phyloP scores from a whole-genome alignment of 2,113 vertebrate species.

The Thunnus thynnus region DNA sequence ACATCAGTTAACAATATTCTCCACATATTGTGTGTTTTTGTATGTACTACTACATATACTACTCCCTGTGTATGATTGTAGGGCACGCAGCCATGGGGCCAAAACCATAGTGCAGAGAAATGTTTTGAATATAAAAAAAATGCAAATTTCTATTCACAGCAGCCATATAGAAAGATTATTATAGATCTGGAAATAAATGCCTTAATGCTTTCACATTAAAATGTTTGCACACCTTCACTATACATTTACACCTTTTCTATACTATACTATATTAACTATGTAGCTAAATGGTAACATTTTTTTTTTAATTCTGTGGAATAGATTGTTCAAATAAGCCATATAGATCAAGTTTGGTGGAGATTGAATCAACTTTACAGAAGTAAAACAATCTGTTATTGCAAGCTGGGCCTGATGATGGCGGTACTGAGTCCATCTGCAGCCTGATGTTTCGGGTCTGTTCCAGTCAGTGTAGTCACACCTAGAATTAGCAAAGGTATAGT shows the following conservation, averaged over 20 bases:
- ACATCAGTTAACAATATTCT: too few relatives aligned
- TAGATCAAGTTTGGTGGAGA: not conserved
- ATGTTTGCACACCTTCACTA: not conserved
- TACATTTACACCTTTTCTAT: not conserved
- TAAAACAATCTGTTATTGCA: not conserved
- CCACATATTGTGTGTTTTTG: not conserved
- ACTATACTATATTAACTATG: too few relatives aligned
- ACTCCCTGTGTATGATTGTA: not conserved
- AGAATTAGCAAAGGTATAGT: not conserved
- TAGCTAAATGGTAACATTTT: too few relatives aligned
- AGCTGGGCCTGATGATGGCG: not conserved
- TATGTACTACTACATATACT: too few relatives aligned
- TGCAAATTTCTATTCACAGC: not conserved
- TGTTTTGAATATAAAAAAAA: too few relatives aligned
- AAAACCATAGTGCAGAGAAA: not conserved
- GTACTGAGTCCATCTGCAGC: not conserved
- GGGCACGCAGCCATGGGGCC: not conserved
- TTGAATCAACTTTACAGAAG: not conserved
- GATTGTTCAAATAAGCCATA: not conserved
- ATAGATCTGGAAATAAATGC: too few relatives aligned
- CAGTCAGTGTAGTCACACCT: not conserved
- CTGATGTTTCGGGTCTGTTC: not conserved
- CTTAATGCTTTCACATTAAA: too few relatives aligned
- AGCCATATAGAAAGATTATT: not conserved
- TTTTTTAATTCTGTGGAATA: too few relatives aligned